Percentiles rank a stretch among this genome's conserved stretches.
These are phyloP conservation scores for Seison nebaliae DNA, from an alignment of 1,140 invertebrate genomes.

Conservation along the genomic window DNA sequence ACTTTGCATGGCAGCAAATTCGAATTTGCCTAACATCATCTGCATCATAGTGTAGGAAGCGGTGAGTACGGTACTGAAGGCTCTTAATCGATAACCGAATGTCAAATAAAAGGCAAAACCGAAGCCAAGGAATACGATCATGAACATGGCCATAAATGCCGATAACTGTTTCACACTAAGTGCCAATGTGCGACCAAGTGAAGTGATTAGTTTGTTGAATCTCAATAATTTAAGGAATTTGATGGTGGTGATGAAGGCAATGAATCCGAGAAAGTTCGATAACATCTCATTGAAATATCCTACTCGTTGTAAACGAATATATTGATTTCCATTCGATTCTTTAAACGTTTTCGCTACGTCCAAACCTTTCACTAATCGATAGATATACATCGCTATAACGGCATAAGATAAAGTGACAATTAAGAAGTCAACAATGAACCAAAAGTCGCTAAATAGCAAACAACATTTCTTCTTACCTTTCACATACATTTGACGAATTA, in stretches of 20 bases:
- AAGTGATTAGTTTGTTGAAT: slow-evolving; percentile 2
- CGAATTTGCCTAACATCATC: slow-evolving; percentile 9
- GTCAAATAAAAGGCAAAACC: background rate
- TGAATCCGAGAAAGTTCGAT: slow-evolving; percentile 1
- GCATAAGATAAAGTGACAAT: slow-evolving; percentile 26
- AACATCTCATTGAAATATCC: slow-evolving; percentile 4
- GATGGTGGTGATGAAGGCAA: slow-evolving; percentile 3
- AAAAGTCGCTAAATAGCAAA: slow-evolving; percentile 26
- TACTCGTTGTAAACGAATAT: slow-evolving; percentile 19
- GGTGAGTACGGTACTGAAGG: too few species aligned
- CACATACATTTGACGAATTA: slow-evolving; percentile 20
- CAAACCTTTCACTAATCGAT: slow-evolving; percentile 21
- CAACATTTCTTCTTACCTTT: slow-evolving; percentile 15
- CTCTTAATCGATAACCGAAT: too few species aligned
- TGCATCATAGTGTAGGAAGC: slow-evolving; percentile 9
- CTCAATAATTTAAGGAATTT: slow-evolving; percentile 11
- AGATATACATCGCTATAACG: slow-evolving; percentile 26
- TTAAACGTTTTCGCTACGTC: slow-evolving; percentile 24
- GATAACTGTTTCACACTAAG: slow-evolving; percentile 1
- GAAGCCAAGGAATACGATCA: slow-evolving; percentile 9
- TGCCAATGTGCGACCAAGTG: background rate
- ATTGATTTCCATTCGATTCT: slow-evolving; percentile 29
- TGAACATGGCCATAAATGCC: slow-evolving; percentile 1
- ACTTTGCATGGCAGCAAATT: slow-evolving; percentile 2
- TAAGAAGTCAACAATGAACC: slow-evolving; percentile 27